These are phyloP conservation scores for Apistogramma diplotaenia DNA, from an alignment of 2,113 vertebrate species.

Conservation along the genomic window DNA sequence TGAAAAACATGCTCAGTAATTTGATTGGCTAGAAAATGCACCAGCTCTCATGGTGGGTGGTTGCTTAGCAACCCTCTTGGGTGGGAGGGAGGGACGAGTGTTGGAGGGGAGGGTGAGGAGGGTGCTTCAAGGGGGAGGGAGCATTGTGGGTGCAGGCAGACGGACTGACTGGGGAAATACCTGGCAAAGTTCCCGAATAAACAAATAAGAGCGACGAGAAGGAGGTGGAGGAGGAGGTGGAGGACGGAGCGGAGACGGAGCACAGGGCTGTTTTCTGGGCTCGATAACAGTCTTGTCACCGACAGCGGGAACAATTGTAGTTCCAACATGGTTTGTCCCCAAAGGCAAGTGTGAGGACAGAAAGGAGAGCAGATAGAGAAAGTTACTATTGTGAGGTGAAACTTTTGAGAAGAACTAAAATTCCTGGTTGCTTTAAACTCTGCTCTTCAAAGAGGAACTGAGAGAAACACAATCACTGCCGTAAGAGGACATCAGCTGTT, in stretches of 20 bases:
- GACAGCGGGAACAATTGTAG: constrained; percentile 33
- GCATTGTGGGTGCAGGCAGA: constrained; percentile 53
- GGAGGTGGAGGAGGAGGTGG: constrained; percentile 13
- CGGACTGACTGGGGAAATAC: constrained; percentile 74
- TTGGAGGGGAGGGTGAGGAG: constrained; percentile 16
- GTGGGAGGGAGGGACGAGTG: constrained; percentile 29
- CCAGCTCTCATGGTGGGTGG: constrained; percentile 54
- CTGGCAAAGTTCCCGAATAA: constrained; percentile 76
- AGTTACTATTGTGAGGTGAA: neutral
- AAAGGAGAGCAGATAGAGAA: neutral
- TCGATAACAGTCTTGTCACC: constrained; percentile 34
- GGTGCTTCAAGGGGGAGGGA: constrained; percentile 41
- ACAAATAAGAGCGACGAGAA: constrained; percentile 45
- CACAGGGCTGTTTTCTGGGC: constrained; percentile 29
- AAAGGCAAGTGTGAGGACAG: constrained; percentile 14
- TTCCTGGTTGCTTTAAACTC: neutral
- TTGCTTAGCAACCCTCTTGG: constrained; percentile 72
- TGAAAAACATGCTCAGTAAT: constrained; percentile 51
- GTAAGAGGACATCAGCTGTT: neutral
- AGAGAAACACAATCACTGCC: neutral
- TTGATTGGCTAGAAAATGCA: constrained; percentile 63
- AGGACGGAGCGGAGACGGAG: constrained; percentile 11
- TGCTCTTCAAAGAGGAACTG: neutral
- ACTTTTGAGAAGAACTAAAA: neutral
- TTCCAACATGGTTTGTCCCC: neutral